These are phyloP conservation scores for Sinella curviseta DNA, from an alignment of 1,140 invertebrate species.

Conservation along the genomic window DNA sequence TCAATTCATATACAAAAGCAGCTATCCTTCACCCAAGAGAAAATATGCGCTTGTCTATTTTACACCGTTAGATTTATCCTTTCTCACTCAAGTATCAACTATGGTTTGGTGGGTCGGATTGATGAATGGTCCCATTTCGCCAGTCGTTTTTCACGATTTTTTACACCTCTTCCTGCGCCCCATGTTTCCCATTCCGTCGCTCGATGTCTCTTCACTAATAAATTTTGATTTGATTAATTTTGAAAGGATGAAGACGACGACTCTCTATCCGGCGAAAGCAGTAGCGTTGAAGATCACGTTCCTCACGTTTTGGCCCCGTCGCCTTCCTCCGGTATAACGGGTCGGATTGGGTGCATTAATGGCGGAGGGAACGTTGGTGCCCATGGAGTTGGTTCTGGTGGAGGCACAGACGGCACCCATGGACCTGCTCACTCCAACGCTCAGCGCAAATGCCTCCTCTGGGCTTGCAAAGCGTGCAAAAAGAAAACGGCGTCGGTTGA, in stretches of 20 bases:
- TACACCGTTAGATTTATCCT: neutral
- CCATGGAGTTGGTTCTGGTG: neutral
- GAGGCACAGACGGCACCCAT: constrained; percentile 48
- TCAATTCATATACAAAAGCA: no score
- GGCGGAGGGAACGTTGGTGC: constrained; percentile 49
- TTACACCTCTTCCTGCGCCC: neutral
- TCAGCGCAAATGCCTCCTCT: constrained; percentile 76
- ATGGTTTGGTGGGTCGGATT: neutral
- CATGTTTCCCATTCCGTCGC: neutral
- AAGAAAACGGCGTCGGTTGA: constrained; percentile 91
- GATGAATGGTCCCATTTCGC: neutral
- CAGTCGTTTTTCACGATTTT: neutral
- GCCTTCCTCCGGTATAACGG: constrained; percentile 52
- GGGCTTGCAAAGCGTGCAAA: constrained; percentile 96
- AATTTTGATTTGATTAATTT: constrained; percentile 1
- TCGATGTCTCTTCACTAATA: neutral
- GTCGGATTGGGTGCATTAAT: constrained; percentile 50
- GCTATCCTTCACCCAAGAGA: no score
- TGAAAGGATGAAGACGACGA: constrained; percentile 54
- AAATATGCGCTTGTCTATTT: neutral
- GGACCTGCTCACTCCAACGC: constrained; percentile 53
- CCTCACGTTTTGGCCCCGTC: constrained; percentile 60
- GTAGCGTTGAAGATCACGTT: constrained; percentile 50
- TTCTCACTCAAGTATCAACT: neutral
- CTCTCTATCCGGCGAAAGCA: constrained; percentile 40